phyloP scores from a whole-genome alignment of 2,888 invertebrate species.

The Erannis defoliaria region DNA sequence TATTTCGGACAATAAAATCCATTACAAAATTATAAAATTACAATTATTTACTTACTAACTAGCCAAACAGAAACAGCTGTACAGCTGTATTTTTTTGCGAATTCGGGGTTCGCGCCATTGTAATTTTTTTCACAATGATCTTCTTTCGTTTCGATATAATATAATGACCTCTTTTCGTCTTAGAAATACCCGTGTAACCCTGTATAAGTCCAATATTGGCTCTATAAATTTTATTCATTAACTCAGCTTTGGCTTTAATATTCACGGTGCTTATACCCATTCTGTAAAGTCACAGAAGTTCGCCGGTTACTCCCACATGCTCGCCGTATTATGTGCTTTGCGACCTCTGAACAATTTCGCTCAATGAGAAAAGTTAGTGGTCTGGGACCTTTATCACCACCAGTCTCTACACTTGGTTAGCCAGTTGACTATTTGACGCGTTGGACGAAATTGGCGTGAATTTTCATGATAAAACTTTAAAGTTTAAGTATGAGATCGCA shows the following conservation, averaged over 20 bases:
- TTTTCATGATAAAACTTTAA: not conserved
- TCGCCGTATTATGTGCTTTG: constrained; percentile 24
- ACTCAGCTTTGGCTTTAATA: constrained; percentile 20
- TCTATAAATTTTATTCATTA: constrained; percentile 30
- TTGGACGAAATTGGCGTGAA: not conserved
- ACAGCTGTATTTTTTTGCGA: no score
- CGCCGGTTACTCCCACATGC: constrained; percentile 22
- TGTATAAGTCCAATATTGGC: constrained; percentile 18
- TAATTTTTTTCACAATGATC: no score
- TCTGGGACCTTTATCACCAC: constrained; percentile 11
- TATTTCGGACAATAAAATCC: no score
- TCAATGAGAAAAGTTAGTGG: constrained; percentile 31
- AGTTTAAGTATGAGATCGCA: not conserved
- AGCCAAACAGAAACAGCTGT: no score
- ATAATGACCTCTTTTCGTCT: no score
- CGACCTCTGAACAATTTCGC: constrained; percentile 29
- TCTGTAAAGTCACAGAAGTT: constrained; percentile 26
- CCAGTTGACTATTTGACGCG: constrained; percentile 14
- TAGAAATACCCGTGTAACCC: no score
- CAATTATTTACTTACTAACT: no score
- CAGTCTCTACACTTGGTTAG: constrained; percentile 6
- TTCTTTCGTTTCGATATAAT: no score
- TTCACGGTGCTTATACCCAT: constrained; percentile 20
- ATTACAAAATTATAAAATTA: no score
- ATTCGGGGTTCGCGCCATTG: no score